Evolutionary conservation across 2,888 invertebrate genomes (phyloP), one percentile per base, ranked within the genome.

Genomic region (Hipparchia semele): DNA sequence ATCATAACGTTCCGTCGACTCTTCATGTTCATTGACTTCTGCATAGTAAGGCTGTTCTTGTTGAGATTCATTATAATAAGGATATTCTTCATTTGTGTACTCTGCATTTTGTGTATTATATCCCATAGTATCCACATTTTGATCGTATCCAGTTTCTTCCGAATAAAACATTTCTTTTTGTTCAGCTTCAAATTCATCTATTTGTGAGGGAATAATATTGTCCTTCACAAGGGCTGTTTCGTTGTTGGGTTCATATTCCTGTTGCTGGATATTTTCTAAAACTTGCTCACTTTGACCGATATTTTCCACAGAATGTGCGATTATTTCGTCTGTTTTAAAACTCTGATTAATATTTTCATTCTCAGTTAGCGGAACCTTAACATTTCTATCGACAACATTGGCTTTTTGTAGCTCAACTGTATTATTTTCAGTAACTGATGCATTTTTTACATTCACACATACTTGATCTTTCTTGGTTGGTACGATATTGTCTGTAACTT

Each of bases 111-210:
- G 79, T 23, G 74, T 75, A 7, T 71, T 73, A 60, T 77, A 70
- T 49, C 71, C 73, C 70, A 69, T 67, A 58, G 64, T 67, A 8
- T 72, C 73, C 13, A 65, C 46, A 71, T 77, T 79, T 70, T 84
- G 81, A 65, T 81, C 79, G 75, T 80, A 78, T 53, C 77, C 76
- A 45, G 76, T 56, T 74, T 85, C 79, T 73, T 91, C 88, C n/a
- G 86, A 77, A 80, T 90, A 87, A 75, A 87, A 89, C 86, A 88
- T 86, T 77, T 88, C 83, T 6, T 75, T 82, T 77, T 90, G 88
- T 77, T 90, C 90, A 49, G 83, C 76, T 72, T 89, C 84, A 79
- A 87, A 89, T 51, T 82, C 87, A 74, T 87, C 80, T 33, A 87
- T 87, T 72, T 82, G 84, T 71, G 54, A 65, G 45, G 82, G 69